Percentiles rank a stretch among this genome's conserved stretches.
phyloP scores from a whole-genome alignment of 2,113 vertebrate genomes.

The Hippocampus guttulatus region DNA sequence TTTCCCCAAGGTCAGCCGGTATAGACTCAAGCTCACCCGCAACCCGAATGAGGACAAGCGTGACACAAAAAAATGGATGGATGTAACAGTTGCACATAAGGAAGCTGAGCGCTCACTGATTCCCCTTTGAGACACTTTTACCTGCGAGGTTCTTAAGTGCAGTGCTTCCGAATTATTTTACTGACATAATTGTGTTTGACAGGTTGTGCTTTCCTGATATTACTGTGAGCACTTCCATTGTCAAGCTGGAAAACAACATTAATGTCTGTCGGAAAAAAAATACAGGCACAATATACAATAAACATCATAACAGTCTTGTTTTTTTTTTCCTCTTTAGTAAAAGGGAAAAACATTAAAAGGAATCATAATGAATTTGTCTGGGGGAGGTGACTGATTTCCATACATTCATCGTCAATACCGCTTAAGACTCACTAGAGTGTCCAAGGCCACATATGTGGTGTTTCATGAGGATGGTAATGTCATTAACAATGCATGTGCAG shows the following conservation, averaged over 20 bases:
- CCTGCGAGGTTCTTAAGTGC: background rate
- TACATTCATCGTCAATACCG: too few species aligned
- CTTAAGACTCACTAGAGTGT: too few species aligned
- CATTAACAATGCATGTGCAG: too few species aligned
- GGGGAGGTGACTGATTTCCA: background rate
- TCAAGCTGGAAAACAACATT: background rate
- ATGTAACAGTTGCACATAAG: slow-evolving; percentile 57
- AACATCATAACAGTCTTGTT: background rate
- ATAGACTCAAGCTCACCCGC: background rate
- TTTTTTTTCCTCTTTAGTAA: background rate
- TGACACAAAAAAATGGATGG: background rate
- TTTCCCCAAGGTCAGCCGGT: background rate
- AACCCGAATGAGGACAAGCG: background rate
- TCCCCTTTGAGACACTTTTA: slow-evolving; percentile 59
- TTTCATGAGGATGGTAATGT: too few species aligned
- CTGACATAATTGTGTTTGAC: slow-evolving; percentile 12
- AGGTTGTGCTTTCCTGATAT: slow-evolving; percentile 1
- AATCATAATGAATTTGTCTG: background rate
- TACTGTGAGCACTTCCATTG: background rate
- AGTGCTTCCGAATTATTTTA: slow-evolving; percentile 2
- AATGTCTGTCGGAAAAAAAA: background rate
- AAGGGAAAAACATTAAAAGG: background rate
- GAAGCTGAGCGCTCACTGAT: slow-evolving; percentile 34
- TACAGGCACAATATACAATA: too few species aligned
- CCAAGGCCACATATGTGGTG: too few species aligned